These are phyloP conservation scores for Dendrophyllia cribrosa DNA, from an alignment of 64 coral and sea anemone genomes.

Conservation along the genomic window DNA sequence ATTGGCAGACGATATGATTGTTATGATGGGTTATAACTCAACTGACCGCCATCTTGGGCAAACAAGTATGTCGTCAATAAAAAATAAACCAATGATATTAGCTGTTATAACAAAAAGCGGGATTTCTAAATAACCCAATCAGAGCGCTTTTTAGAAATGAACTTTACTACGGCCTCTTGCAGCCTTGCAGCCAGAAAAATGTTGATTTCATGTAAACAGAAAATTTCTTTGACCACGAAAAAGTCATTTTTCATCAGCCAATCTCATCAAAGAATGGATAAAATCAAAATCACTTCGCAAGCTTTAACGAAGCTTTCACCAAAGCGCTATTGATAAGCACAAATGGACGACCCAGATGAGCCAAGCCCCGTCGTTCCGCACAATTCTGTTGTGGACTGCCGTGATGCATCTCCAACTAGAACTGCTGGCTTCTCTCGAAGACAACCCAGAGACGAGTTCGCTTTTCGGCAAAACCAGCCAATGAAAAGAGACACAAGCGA, in stretches of 20 bases:
- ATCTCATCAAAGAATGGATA: neutral
- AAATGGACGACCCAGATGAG: slow-evolving; percentile 87
- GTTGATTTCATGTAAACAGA: neutral
- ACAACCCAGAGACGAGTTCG: slow-evolving; percentile 38
- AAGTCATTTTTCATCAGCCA: neutral
- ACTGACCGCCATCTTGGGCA: too few relatives aligned
- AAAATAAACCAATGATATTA: slow-evolving; percentile 6
- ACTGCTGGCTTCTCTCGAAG: slow-evolving; percentile 27
- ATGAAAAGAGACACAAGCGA: slow-evolving; percentile 51
- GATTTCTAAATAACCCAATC: slow-evolving; percentile 37
- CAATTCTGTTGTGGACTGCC: slow-evolving; percentile 88
- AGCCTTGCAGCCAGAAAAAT: slow-evolving; percentile 12
- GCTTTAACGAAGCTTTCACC: neutral
- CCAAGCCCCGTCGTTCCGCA: slow-evolving; percentile 85
- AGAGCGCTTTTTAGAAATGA: neutral
- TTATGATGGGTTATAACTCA: too few relatives aligned
- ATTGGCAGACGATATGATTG: too few relatives aligned
- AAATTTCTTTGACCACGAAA: neutral
- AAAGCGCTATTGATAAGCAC: neutral
- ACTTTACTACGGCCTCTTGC: neutral
- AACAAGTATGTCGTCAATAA: too few relatives aligned
- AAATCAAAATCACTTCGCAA: neutral
- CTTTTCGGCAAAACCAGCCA: slow-evolving; percentile 38
- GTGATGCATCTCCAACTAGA: slow-evolving; percentile 59
- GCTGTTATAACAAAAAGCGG: slow-evolving; percentile 12